Evolutionary conservation across 2,797 vertebrate genomes (phyloP).

Genomic region (Hirundo rustica): DNA sequence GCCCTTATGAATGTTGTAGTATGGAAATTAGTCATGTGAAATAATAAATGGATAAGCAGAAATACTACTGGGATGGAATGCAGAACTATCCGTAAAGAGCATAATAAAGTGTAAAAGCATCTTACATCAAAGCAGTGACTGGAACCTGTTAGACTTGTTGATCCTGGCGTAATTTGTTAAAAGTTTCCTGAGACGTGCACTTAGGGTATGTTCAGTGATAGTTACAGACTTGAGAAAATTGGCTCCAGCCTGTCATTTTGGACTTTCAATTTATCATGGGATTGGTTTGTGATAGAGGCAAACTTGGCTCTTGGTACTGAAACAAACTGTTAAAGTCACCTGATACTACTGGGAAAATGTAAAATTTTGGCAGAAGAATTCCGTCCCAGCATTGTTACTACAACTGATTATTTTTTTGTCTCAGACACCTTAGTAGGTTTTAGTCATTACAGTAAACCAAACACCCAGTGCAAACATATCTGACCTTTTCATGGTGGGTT

Average conservation of each 20-base stretch:
- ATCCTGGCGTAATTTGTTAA: constrained; percentile 45
- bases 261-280: neutral
- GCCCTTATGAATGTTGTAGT: neutral
- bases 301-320: neutral
- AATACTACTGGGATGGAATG: constrained; percentile 18
- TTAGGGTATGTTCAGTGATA: neutral
- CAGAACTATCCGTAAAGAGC: constrained; percentile 5
- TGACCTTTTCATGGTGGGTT: neutral
- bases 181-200: neutral
- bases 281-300: neutral
- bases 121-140: constrained; percentile 50
- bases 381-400: fast-evolving
- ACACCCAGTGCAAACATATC: neutral
- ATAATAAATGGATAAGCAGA: constrained; percentile 49
- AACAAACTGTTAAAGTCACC: neutral
- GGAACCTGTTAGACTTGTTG: constrained; percentile 52
- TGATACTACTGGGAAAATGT: neutral
- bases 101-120: constrained; percentile 43
- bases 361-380: neutral
- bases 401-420: neutral
- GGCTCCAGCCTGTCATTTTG: neutral
- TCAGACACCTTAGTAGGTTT: neutral
- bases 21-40: constrained; percentile 51
- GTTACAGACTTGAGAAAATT: neutral
- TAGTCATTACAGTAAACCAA: neutral